Evolutionary conservation across 2,797 vertebrate species (phyloP).

Genomic region (Ibycter americanus): DNA sequence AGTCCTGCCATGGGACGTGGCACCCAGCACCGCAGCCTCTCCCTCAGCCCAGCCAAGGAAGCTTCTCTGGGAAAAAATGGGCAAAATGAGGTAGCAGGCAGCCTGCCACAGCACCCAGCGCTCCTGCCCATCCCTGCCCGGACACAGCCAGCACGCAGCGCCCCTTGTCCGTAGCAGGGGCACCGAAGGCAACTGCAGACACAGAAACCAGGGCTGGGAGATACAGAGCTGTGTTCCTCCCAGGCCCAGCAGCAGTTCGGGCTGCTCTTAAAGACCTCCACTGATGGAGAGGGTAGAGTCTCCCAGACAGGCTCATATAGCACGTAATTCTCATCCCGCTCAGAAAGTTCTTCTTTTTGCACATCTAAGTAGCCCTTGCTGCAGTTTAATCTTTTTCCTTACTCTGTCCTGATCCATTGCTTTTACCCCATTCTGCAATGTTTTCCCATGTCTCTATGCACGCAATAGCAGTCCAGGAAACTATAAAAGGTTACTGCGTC

Average conservation of each 20-base stretch:
- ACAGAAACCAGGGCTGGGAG: not conserved
- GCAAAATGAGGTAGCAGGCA: not conserved
- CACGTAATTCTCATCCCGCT: not conserved
- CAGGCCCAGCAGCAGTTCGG: not conserved
- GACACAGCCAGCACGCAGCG: not conserved
- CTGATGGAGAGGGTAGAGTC: not conserved
- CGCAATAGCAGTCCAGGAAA: not conserved
- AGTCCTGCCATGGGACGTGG: fast-evolving
- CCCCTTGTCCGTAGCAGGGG: not conserved
- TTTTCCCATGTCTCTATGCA: not conserved
- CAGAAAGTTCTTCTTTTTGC: not conserved
- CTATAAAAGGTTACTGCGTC: not conserved
- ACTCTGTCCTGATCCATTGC: not conserved
- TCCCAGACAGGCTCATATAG: not conserved
- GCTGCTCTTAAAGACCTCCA: not conserved
- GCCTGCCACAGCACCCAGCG: fast-evolving
- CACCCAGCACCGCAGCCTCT: not conserved
- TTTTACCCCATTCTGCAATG: not conserved
- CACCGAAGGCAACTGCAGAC: not conserved
- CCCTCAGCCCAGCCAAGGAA: not conserved
- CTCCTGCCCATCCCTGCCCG: not conserved
- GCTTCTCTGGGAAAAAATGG: no score
- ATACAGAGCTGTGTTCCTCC: not conserved
- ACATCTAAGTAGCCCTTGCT: not conserved
- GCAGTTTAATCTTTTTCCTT: not conserved